Percentiles rank a stretch among this genome's conserved stretches.
phyloP scores from a whole-genome alignment of 2,113 vertebrate genomes.

The Corythaeola cristata region DNA sequence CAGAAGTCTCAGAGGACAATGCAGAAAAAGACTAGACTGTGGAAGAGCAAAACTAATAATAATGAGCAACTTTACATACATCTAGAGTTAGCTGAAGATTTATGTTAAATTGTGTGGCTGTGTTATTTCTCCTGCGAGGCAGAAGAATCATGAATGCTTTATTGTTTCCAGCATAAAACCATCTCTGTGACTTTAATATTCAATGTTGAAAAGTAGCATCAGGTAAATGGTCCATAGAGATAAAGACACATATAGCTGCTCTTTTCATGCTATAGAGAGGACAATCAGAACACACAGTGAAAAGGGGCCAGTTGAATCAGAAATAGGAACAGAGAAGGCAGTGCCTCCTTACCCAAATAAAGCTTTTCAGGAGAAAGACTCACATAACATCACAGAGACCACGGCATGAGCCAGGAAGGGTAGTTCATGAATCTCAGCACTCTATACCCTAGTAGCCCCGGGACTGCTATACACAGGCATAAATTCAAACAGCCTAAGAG shows the following conservation, averaged over 20 bases:
- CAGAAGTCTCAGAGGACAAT: neutral
- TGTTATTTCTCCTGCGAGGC: neutral
- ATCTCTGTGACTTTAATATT: neutral
- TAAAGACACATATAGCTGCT: neutral
- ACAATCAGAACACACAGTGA: neutral
- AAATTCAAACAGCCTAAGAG: neutral
- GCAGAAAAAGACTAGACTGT: neutral
- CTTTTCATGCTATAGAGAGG: neutral
- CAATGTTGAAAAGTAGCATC: neutral
- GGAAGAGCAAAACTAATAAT: neutral
- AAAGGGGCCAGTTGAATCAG: neutral
- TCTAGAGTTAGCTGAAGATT: neutral
- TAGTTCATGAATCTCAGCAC: neutral
- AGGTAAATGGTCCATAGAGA: neutral
- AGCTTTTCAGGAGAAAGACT: neutral
- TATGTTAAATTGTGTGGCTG: neutral
- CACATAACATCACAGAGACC: neutral
- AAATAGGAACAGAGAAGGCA: neutral
- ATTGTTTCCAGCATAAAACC: slow-evolving; percentile 32
- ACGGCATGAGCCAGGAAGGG: neutral
- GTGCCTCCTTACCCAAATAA: neutral
- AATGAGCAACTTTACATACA: neutral
- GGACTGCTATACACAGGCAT: neutral
- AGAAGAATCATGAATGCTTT: neutral
- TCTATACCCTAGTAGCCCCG: neutral